Percentiles rank a stretch among this genome's conserved stretches.
These are phyloP conservation scores for Capromys pilorides DNA, from an alignment of 2,797 vertebrate genomes.

Conservation along the genomic window DNA sequence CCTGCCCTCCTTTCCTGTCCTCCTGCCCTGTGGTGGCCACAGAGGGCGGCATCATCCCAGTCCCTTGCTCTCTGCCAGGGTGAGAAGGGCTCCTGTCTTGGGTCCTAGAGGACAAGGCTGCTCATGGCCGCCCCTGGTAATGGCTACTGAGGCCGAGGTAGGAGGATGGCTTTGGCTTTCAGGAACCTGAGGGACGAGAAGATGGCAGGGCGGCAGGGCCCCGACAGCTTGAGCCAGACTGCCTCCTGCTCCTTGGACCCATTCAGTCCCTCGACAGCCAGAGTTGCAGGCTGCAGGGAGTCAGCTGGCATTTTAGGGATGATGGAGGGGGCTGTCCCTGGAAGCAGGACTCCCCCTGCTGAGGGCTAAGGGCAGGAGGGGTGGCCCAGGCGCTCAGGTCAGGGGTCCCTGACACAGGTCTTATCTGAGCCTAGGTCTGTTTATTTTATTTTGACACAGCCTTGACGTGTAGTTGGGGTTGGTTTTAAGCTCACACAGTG, in stretches of 20 bases:
- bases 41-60: not conserved
- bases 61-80: not conserved
- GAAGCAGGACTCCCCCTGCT: not conserved
- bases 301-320: constrained; percentile 1
- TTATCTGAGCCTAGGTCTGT: not conserved
- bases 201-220: too few relatives aligned
- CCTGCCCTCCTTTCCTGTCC: not conserved
- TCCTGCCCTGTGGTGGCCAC: not conserved
- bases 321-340: not conserved
- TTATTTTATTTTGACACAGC: not conserved
- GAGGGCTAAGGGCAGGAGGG: not conserved
- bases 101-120: not conserved
- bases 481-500: not conserved
- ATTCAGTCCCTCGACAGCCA: not conserved
- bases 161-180: not conserved
- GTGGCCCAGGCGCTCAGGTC: not conserved
- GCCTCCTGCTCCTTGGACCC: not conserved
- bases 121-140: fast-evolving
- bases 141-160: not conserved
- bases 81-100: too few relatives aligned
- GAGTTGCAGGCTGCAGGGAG: not conserved
- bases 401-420: not conserved
- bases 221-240: not conserved
- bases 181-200: too few relatives aligned
- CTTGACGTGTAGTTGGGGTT: too few relatives aligned